Evolutionary conservation across 2,888 invertebrate genomes (phyloP).

Genomic region (Drosophila recens): DNA sequence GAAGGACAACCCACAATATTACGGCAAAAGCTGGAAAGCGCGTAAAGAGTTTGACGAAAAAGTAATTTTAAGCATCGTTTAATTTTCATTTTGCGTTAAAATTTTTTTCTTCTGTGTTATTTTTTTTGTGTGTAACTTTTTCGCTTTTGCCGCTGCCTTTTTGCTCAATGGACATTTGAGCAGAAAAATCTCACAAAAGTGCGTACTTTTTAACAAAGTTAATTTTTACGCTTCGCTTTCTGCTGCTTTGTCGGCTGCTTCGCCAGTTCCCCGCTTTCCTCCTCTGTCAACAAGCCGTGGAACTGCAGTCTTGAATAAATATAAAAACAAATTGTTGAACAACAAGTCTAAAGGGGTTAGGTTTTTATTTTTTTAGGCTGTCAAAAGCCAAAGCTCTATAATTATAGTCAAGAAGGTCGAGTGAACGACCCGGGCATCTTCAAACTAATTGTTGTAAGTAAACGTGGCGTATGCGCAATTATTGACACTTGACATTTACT

Average conservation of each 20-base stretch:
- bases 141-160: conserved; percentile 42
- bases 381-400: conserved; percentile 51
- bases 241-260: conserved; percentile 20
- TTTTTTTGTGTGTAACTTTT: conserved; percentile 48
- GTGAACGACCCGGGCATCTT: conserved; percentile 38
- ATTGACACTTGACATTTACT: conserved; percentile 29
- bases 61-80: conserved; percentile 82
- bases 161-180: conserved; percentile 70
- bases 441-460: conserved; percentile 48
- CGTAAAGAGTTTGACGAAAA: conserved; percentile 80
- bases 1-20: conserved; percentile 20
- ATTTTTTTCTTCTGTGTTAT: conserved; percentile 34
- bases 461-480: conserved; percentile 52
- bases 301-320: conserved; percentile 38
- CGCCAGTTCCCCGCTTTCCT: not conserved
- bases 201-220: conserved; percentile 76
- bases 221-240: conserved; percentile 72
- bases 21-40: conserved; percentile 31
- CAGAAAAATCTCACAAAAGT: conserved; percentile 69
- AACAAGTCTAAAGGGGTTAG: conserved; percentile 54
- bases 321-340: conserved; percentile 39
- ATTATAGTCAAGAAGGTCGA: conserved; percentile 62
- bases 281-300: not conserved
- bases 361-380: conserved; percentile 49
- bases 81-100: conserved; percentile 76